phyloP scores from a whole-genome alignment of 2,113 vertebrate species.

The Rhinichthys klamathensis region DNA sequence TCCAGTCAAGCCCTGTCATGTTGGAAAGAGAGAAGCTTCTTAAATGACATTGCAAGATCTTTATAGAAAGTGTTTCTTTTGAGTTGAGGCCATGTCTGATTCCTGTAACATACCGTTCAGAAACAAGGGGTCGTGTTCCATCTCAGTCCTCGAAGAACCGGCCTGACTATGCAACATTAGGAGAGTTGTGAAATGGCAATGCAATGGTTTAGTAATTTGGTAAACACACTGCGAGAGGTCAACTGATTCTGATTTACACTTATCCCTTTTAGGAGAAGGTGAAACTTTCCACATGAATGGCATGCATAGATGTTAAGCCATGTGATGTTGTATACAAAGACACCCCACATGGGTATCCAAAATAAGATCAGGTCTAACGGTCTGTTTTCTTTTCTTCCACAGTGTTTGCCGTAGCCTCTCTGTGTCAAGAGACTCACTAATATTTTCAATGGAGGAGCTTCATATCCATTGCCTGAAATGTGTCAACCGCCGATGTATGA shows the following conservation, averaged over 20 bases:
- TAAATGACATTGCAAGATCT: constrained; percentile 17
- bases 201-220: constrained; percentile 43
- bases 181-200: constrained; percentile 68
- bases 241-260: constrained; percentile 36
- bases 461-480: constrained; percentile 94
- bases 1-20: constrained; percentile 23
- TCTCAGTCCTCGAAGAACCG: constrained; percentile 37
- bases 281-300: constrained; percentile 20
- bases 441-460: constrained; percentile 83
- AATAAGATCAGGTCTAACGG: constrained; percentile 52
- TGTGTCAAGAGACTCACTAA: not conserved
- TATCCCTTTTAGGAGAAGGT: not conserved
- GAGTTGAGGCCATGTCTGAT: constrained; percentile 36
- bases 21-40: constrained; percentile 16
- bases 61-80: constrained; percentile 13
- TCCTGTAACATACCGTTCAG: constrained; percentile 57
- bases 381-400: constrained; percentile 55
- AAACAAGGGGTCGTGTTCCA: constrained; percentile 56
- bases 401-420: constrained; percentile 59
- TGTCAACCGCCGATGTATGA: constrained; percentile 95
- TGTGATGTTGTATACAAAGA: not conserved
- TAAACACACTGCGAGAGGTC: constrained; percentile 56
- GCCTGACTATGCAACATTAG: constrained; percentile 63
- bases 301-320: constrained; percentile 1
- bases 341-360: not conserved